Evolutionary conservation across 1,140 invertebrate species (phyloP).

Genomic region (Zaprionus nigranus): DNA sequence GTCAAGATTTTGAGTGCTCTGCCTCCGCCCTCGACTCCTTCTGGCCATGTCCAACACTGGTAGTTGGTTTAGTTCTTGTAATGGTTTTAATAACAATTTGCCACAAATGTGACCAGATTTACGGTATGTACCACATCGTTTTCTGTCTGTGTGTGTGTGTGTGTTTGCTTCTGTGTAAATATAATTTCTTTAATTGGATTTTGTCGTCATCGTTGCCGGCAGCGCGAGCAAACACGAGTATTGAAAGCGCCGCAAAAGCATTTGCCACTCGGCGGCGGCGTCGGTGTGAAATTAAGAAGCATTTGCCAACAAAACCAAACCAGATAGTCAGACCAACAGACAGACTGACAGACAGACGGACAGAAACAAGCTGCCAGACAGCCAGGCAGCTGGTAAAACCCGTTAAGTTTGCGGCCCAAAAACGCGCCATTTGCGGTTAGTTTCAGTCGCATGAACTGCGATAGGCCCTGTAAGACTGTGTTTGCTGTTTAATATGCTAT

Average conservation of each 20-base stretch:
- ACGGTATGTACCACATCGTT: not conserved
- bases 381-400: conserved; percentile 65
- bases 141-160: not conserved
- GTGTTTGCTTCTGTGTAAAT: conserved; percentile 62
- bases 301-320: conserved; percentile 48
- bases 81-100: conserved; percentile 80
- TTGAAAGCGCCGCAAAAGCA: conserved; percentile 62
- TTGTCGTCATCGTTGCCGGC: conserved; percentile 59
- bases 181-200: conserved; percentile 82
- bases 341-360: not conserved
- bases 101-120: conserved; percentile 66
- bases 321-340: conserved; percentile 32
- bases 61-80: conserved; percentile 54
- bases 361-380: conserved; percentile 23
- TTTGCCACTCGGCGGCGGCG: conserved; percentile 42
- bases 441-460: conserved; percentile 33
- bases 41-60: conserved; percentile 26
- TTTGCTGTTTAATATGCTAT: not conserved
- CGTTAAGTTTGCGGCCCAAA: conserved; percentile 63
- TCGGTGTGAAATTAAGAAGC: conserved; percentile 64
- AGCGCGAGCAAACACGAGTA: conserved; percentile 49
- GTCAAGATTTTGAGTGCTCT: conserved; percentile 67
- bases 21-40: not conserved
- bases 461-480: not conserved
- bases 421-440: conserved; percentile 33